These are phyloP conservation scores for Idris sp. DNA, from an alignment of 1,140 invertebrate species.

Conservation along the genomic window DNA sequence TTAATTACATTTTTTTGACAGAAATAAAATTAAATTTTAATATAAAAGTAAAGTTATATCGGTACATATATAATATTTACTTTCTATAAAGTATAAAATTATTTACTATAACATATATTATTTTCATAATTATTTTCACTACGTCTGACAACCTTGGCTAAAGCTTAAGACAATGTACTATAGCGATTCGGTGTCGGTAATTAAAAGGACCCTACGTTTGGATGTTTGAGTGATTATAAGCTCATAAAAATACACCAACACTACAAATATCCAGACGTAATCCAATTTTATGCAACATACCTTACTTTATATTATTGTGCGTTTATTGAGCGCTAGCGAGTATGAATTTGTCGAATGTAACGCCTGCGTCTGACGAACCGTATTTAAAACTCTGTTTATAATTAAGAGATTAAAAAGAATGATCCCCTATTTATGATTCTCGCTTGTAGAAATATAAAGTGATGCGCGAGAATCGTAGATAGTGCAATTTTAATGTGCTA, in stretches of 20 bases:
- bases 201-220: slow-evolving; percentile 37
- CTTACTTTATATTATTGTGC: slow-evolving; percentile 30
- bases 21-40: no score
- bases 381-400: slow-evolving; percentile 36
- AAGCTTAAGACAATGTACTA: slow-evolving; percentile 36
- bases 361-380: slow-evolving; percentile 8
- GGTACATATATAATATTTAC: no score
- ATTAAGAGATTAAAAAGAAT: slow-evolving; percentile 24
- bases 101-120: no score
- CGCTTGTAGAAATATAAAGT: slow-evolving; percentile 23
- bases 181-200: slow-evolving; percentile 50
- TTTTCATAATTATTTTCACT: no score
- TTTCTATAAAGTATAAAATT: no score
- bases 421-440: slow-evolving; percentile 34
- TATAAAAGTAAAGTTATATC: no score
- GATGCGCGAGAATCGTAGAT: slow-evolving; percentile 20
- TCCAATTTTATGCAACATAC: slow-evolving; percentile 42
- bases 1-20: no score
- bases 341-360: slow-evolving; percentile 24
- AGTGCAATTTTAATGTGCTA: slow-evolving; percentile 29
- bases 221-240: slow-evolving; percentile 46
- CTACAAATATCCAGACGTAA: slow-evolving; percentile 52
- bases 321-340: slow-evolving; percentile 10
- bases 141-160: slow-evolving; percentile 9
- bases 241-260: slow-evolving; percentile 44